Evolutionary conservation across 2,888 invertebrate genomes (phyloP).

Genomic region (Tenthredo mesomela): DNA sequence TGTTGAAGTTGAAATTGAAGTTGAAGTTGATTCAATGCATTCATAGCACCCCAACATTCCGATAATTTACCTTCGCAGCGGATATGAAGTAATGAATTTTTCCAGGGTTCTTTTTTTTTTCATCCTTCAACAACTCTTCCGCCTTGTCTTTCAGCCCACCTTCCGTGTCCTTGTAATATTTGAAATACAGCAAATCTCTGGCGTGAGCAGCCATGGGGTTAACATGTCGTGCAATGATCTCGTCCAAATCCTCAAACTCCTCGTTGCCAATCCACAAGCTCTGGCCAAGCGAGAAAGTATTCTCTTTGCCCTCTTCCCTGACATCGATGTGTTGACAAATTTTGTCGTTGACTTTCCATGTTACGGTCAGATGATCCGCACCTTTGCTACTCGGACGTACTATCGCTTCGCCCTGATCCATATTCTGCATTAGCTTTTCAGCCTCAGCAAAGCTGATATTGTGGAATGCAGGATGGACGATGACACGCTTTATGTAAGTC

Average conservation of each 20-base stretch:
- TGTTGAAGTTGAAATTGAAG: no score
- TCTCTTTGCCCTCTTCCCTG: constrained; percentile 96
- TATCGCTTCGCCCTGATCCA: constrained; percentile 98
- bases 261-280: constrained; percentile 93
- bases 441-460: constrained; percentile 97
- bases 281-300: constrained; percentile 95
- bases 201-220: constrained; percentile 98
- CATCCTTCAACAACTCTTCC: constrained; percentile 92
- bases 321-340: constrained; percentile 98
- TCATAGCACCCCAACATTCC: background rate
- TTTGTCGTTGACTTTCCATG: constrained; percentile 98
- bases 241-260: constrained; percentile 99
- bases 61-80: constrained; percentile 83
- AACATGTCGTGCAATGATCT: constrained; percentile 98
- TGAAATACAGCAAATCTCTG: constrained; percentile 93
- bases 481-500: constrained; percentile 96
- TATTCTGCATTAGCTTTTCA: constrained; percentile 92
- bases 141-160: constrained; percentile 92
- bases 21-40: background rate
- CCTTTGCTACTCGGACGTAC: constrained; percentile 98
- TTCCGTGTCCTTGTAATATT: constrained; percentile 90
- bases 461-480: constrained; percentile 98
- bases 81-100: constrained; percentile 95
- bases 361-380: constrained; percentile 96
- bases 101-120: constrained; percentile 91